These are phyloP conservation scores for Drosophila bocki DNA, from an alignment of 1,140 invertebrate genomes.

Conservation along the genomic window DNA sequence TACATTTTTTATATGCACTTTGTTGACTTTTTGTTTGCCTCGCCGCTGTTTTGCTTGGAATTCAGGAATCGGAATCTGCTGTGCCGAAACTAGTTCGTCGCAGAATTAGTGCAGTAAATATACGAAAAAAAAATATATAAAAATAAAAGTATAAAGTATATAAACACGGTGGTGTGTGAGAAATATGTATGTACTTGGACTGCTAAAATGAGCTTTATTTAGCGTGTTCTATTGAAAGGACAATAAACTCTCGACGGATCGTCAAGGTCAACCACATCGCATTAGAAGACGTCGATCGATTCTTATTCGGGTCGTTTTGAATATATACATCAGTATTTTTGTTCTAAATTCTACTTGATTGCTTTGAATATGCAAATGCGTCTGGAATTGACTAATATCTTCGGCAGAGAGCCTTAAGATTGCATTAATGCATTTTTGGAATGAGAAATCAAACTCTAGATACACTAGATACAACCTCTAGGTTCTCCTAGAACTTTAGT, in stretches of 20 bases:
- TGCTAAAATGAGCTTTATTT: conserved; percentile 70
- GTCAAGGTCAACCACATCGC: conserved; percentile 78
- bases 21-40: conserved; percentile 39
- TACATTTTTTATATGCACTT: conserved; percentile 79
- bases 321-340: conserved; percentile 15
- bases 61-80: conserved; percentile 61
- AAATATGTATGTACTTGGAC: conserved; percentile 38
- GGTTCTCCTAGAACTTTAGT: too few relatives aligned
- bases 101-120: conserved; percentile 78
- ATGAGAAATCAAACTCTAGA: too few relatives aligned
- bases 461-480: too few relatives aligned
- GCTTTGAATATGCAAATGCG: conserved; percentile 24
- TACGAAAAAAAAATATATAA: conserved; percentile 26
- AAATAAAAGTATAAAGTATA: conserved; percentile 36
- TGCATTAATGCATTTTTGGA: background rate
- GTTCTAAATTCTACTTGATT: conserved; percentile 21
- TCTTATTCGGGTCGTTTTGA: conserved; percentile 30
- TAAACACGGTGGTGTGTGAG: conserved; percentile 42
- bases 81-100: conserved; percentile 72
- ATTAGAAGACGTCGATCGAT: conserved; percentile 63
- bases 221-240: conserved; percentile 84
- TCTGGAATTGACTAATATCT: background rate
- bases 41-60: conserved; percentile 25
- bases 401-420: background rate
- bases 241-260: conserved; percentile 75